Percentiles rank a stretch among this genome's conserved stretches.
These are phyloP conservation scores for Lepas anatifera DNA, from an alignment of 2,888 invertebrate genomes.

Conservation along the genomic window DNA sequence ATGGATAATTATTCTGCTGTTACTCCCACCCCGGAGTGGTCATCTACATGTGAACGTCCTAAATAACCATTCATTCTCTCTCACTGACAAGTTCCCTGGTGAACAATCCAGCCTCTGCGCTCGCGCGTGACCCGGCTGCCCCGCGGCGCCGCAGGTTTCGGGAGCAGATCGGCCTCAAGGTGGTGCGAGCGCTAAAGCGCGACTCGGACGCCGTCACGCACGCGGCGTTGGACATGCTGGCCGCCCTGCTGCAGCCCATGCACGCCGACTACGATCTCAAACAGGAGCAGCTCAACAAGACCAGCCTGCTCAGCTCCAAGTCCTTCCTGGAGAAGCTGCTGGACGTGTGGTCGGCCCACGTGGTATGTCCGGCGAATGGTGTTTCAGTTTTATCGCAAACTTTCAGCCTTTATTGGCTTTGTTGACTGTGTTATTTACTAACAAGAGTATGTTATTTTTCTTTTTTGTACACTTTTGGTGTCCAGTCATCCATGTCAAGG, in stretches of 20 bases:
- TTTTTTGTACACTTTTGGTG: too few relatives aligned
- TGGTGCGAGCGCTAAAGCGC: constrained; percentile 75
- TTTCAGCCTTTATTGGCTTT: too few relatives aligned
- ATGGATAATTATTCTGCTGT: too few relatives aligned
- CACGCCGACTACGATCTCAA: constrained; percentile 85
- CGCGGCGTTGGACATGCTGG: constrained; percentile 92
- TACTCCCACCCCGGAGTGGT: too few relatives aligned
- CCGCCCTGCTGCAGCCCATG: constrained; percentile 98
- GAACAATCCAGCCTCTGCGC: too few relatives aligned
- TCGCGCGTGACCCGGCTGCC: neutral
- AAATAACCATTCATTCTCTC: too few relatives aligned
- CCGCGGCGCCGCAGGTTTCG: constrained; percentile 54
- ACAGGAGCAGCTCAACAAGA: constrained; percentile 97
- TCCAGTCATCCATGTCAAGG: too few relatives aligned
- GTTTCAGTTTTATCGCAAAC: neutral
- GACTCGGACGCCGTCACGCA: constrained; percentile 84
- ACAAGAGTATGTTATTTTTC: too few relatives aligned
- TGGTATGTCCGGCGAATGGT: constrained; percentile 48
- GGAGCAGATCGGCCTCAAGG: constrained; percentile 85
- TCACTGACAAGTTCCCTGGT: too few relatives aligned
- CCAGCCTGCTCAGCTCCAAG: constrained; percentile 79
- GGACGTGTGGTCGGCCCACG: constrained; percentile 88
- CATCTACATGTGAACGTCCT: too few relatives aligned
- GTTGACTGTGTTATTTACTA: too few relatives aligned
- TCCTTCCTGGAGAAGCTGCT: constrained; percentile 84